A percentile compares a stretch with the other conserved stretches of the same genome.
These are phyloP conservation scores for Drosophila equinoxialis DNA, from an alignment of 1,140 invertebrate genomes.

Conservation along the genomic window DNA sequence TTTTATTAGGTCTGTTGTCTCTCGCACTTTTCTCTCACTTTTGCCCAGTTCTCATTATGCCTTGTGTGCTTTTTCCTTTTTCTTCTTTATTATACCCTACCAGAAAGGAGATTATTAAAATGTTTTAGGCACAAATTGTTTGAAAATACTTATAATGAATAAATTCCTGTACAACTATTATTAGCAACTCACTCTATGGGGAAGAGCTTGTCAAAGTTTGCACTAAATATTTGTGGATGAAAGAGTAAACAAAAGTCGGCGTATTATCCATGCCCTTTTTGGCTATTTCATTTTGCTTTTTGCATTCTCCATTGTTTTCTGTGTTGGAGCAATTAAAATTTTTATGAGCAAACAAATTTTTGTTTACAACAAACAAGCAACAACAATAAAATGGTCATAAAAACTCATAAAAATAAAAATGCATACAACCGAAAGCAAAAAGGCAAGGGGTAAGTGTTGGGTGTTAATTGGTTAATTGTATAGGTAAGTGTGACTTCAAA, in stretches of 20 bases:
- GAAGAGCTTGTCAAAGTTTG: too few relatives aligned
- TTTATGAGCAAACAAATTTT: slow-evolving; percentile 65
- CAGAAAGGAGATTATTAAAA: neutral
- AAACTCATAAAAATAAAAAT: slow-evolving; percentile 36
- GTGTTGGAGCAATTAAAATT: slow-evolving; percentile 59
- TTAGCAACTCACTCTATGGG: too few relatives aligned
- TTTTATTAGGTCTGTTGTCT: slow-evolving; percentile 41
- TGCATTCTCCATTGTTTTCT: slow-evolving; percentile 52
- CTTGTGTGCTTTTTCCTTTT: neutral
- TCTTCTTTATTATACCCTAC: neutral
- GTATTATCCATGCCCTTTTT: neutral
- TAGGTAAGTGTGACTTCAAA: slow-evolving; percentile 11
- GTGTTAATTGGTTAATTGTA: slow-evolving; percentile 58
- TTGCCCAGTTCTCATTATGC: slow-evolving; percentile 9
- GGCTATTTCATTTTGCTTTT: slow-evolving; percentile 45
- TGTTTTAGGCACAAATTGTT: neutral
- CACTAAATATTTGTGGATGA: neutral
- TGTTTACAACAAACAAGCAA: slow-evolving; percentile 55
- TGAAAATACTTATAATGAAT: too few relatives aligned
- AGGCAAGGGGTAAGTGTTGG: neutral
- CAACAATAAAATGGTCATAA: slow-evolving; percentile 56
- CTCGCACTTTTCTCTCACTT: slow-evolving; percentile 35
- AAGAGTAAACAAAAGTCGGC: neutral
- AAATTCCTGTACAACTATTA: too few relatives aligned
- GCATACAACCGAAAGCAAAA: slow-evolving; percentile 33